Evolutionary conservation across 2,888 invertebrate species (phyloP).

Genomic region (Andrena bucephala): DNA sequence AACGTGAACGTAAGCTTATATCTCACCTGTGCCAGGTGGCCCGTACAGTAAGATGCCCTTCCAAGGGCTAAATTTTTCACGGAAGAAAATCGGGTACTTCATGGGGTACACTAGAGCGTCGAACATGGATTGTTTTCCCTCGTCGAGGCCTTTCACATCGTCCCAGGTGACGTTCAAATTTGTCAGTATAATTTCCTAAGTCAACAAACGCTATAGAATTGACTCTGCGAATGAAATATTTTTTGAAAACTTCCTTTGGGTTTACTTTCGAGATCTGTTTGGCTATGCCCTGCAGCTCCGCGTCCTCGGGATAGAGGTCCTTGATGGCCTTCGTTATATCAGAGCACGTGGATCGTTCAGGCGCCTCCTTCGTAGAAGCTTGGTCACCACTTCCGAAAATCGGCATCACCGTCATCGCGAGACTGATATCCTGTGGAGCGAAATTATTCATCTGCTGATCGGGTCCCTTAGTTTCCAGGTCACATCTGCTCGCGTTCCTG

Average conservation of each 20-base stretch:
- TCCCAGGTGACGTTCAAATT: slow-evolving; percentile 91
- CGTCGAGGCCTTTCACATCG: slow-evolving; percentile 92
- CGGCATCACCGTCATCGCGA: slow-evolving; percentile 74
- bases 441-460: slow-evolving; percentile 60
- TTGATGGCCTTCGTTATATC: slow-evolving; percentile 79
- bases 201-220: neutral
- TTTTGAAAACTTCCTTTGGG: neutral
- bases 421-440: slow-evolving; percentile 50
- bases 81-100: slow-evolving; percentile 90
- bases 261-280: slow-evolving; percentile 88
- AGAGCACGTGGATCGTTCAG: slow-evolving; percentile 43
- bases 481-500: slow-evolving; percentile 34
- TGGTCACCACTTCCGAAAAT: slow-evolving; percentile 59
- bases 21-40: slow-evolving; percentile 90
- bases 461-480: neutral
- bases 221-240: neutral
- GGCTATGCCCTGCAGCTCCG: slow-evolving; percentile 89
- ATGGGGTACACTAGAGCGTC: slow-evolving; percentile 95
- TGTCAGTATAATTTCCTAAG: slow-evolving; percentile 88
- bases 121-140: slow-evolving; percentile 91
- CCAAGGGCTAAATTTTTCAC: slow-evolving; percentile 92
- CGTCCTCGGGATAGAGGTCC: slow-evolving; percentile 77
- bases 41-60: slow-evolving; percentile 89
- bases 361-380: neutral
- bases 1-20: neutral